Evolutionary conservation across 2,113 vertebrate species (phyloP), one percentile per base, ranked within the genome.

Genomic region (Lamprotornis superbus): DNA sequence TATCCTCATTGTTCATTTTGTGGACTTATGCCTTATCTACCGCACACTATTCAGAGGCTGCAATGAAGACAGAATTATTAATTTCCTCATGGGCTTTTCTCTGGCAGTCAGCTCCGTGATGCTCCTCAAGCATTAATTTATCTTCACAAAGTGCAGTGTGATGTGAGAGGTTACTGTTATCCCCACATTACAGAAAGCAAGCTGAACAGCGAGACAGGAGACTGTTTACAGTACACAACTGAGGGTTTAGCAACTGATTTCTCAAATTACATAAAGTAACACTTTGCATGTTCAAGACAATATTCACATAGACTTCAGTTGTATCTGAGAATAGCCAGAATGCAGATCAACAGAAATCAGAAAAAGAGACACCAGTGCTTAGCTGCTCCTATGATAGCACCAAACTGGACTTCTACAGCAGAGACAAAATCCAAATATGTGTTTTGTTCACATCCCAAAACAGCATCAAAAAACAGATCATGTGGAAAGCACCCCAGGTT

Each of bases 61-160:
- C 53, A 86, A 69, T 82, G 90, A 94, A 95, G 89, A 92, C 94
- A 94, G 94, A 94, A 95, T 95, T 93, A 96, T 96, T 94, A 95
- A 96, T 94, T 92, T 96, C 96, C 94, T 96, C 61, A 28, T 76
- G 84, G 84, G 74, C 63, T 94, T 94, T 95, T 94, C 87, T 82
- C 78, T 93, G 81, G 74, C 78, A 76, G 57, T 91, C 31, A 69
- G 53, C 37, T 89, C 70, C 8, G 3, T 79, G 81, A 60, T 84
- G 74, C 27, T 94, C 63, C 50, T 39, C 59, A 76, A 83, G 82
- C 81, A 87, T 76, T 94, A 82, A 95, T 95, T 91, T 95, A 82
- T 87, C 91, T 95, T 89, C 77, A 89, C 69, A 69, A 85, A 94
- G 70, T 68, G 74, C 67, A 68, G 1, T 69, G 57, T 82, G 83